Base-by-base conservation (phyloP, 2,888 invertebrate species). In the Mesoligia furuncula region DNA sequence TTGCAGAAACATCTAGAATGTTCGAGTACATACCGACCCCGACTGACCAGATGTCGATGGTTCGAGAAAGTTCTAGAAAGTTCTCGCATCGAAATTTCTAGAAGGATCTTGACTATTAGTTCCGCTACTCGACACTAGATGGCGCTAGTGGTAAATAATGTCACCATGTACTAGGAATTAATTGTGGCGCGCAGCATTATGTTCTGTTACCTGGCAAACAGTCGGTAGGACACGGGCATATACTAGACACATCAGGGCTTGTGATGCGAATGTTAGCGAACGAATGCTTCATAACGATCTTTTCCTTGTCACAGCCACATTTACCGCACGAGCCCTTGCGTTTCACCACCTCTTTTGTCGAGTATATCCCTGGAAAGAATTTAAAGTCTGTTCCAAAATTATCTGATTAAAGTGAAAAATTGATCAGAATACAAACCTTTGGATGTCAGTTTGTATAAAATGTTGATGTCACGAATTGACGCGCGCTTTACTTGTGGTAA, bases 201-300 rank as follows among this genome's bases (percentile, higher is more conserved):
- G 13, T n/a, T 31, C 11, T 11, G 13, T 36, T 62, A 94, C 94
- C 92, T 64, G 93, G 91, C 42, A 94, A 54, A 62, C 94, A 94
- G 66, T 91, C 88, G 0, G 78, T 81, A 0, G 92, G 89, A 54
- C 95, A 94, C 0, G 94, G 90, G 51, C 94, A 94, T 48, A 94
- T 85, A 0, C 91, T 86, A 0, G 93, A 92, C 1, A 93, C 83
- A 54, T 95, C 95, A 0, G 95, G 95, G 13, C 89, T 92, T 0
- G 91, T 92, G 65, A 95, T 94, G 0, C 92, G 87, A 0, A 94
- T 94, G 71, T 93, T 94, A 0, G 95, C 94, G 83, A 81, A 90
- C 0, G 94, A 93, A 70, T 94, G 93, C 24, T 93, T 93, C 31
- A 94, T 66, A 0, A 93, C 90, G 0, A 94, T 68, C 4, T 91